phyloP scores from a whole-genome alignment of 2,797 vertebrate genomes.

The Muraenolepis orangiensis region DNA sequence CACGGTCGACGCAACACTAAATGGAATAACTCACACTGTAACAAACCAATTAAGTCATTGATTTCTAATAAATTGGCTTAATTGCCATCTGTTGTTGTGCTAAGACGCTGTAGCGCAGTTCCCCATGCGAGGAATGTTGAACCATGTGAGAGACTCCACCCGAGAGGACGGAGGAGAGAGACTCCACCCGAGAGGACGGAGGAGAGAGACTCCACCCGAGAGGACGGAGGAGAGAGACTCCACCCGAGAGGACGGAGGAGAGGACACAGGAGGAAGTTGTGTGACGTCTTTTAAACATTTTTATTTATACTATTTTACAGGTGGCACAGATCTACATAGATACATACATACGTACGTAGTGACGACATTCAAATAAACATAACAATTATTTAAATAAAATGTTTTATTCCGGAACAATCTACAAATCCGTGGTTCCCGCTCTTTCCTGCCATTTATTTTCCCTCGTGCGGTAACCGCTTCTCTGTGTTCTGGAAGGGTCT shows the following conservation, averaged over 20 bases:
- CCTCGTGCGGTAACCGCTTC: slow-evolving; percentile 56
- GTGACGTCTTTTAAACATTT: not conserved
- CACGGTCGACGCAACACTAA: slow-evolving; percentile 60
- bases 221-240: too few species aligned
- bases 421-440: not conserved
- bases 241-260: too few species aligned
- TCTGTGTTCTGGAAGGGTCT: slow-evolving; percentile 59
- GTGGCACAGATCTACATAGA: not conserved
- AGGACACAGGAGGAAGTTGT: slow-evolving; percentile 10
- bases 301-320: not conserved
- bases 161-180: too few species aligned
- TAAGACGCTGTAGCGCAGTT: slow-evolving; percentile 69
- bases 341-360: not conserved
- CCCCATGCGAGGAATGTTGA: too few species aligned
- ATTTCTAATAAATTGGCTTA: slow-evolving; percentile 74
- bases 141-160: too few species aligned
- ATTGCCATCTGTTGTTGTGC: slow-evolving; percentile 73
- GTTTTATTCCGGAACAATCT: slow-evolving; percentile 10
- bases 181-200: too few species aligned
- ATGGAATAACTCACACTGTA: slow-evolving; percentile 67
- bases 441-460: slow-evolving; percentile 30
- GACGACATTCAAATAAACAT: slow-evolving; percentile 29
- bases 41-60: slow-evolving; percentile 72
- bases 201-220: too few species aligned
- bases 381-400: slow-evolving; percentile 30